Percentiles rank a stretch among this genome's conserved stretches.
Conservation (phyloP, 2,113 vertebrate genomes). For the Atherinomorus stipes region DNA sequence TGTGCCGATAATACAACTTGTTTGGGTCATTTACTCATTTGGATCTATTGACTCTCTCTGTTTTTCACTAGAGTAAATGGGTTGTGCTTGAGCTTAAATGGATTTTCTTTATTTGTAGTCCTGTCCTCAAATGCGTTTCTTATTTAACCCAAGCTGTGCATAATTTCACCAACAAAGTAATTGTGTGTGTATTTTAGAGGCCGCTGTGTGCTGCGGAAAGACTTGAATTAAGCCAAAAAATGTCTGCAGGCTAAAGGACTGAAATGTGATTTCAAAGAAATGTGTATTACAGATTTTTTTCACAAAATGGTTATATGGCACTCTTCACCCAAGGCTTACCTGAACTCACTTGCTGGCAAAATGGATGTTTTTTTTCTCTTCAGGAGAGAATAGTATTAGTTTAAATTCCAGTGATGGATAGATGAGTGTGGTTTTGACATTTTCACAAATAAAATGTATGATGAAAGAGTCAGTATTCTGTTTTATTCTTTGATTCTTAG, state of each 20-base stretch:
- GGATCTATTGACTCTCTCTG: slow-evolving; percentile 14
- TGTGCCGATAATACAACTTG: slow-evolving; percentile 42
- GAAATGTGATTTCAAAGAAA: slow-evolving; percentile 12
- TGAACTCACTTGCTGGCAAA: background rate
- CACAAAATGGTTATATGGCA: background rate
- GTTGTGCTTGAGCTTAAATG: background rate
- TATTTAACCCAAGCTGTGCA: background rate
- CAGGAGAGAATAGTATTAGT: too few relatives aligned
- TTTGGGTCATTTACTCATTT: slow-evolving; percentile 55
- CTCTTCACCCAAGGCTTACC: background rate
- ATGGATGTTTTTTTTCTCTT: too few relatives aligned
- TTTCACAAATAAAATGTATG: slow-evolving; percentile 12
- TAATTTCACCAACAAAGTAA: slow-evolving; percentile 12
- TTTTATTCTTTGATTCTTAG: background rate
- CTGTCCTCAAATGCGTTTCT: background rate
- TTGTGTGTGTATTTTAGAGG: slow-evolving; percentile 29
- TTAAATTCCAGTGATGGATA: slow-evolving; percentile 5
- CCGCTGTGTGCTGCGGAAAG: background rate
- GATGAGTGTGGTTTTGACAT: slow-evolving; percentile 7
- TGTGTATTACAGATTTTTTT: background rate
- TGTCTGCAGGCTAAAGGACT: slow-evolving; percentile 11
- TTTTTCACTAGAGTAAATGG: slow-evolving; percentile 15
- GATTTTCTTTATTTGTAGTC: slow-evolving; percentile 16
- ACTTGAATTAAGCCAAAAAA: background rate
- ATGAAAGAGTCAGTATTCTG: background rate